Percentiles rank a stretch among this genome's conserved stretches.
Conservation (phyloP, 2,888 invertebrate species). For the Metalampra italica region DNA sequence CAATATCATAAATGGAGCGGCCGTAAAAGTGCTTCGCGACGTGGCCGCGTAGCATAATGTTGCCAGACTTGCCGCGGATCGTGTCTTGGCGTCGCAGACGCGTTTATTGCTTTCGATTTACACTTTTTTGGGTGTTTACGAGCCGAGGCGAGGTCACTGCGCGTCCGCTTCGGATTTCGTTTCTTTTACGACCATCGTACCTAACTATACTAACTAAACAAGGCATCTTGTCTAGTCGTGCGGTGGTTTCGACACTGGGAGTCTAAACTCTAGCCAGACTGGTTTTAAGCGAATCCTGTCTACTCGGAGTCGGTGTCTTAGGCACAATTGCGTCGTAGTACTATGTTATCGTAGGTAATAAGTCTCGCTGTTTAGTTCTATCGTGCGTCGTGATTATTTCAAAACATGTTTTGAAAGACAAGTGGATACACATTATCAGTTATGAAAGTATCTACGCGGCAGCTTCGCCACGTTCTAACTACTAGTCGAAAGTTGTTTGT, state of each 20-base stretch:
- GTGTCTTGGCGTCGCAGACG: constrained; percentile 48
- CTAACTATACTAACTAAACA: background rate
- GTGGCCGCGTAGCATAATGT: constrained; percentile 29
- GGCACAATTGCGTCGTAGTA: background rate
- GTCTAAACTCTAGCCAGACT: constrained; percentile 1
- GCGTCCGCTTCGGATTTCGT: constrained; percentile 59
- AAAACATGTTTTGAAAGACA: constrained; percentile 13
- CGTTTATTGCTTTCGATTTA: constrained; percentile 68
- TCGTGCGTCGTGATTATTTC: constrained; percentile 1
- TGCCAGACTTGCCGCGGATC: constrained; percentile 40
- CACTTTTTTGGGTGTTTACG: constrained; percentile 70
- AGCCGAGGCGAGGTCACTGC: constrained; percentile 57
- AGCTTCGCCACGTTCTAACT: background rate
- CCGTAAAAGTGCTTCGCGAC: constrained; percentile 20
- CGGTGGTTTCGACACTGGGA: background rate
- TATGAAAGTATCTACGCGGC: constrained; percentile 4
- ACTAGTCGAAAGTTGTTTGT: constrained; percentile 6
- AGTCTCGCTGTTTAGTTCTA: background rate
- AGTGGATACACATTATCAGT: constrained; percentile 5
- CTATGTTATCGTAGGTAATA: background rate
- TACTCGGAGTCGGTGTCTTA: background rate
- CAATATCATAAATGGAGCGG: constrained; percentile 30
- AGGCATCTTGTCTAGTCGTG: background rate
- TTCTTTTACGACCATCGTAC: constrained; percentile 31
- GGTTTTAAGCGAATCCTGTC: background rate